These are phyloP conservation scores for Aspidoscelis tigris DNA, from an alignment of 2,113 vertebrate species.

Conservation along the genomic window DNA sequence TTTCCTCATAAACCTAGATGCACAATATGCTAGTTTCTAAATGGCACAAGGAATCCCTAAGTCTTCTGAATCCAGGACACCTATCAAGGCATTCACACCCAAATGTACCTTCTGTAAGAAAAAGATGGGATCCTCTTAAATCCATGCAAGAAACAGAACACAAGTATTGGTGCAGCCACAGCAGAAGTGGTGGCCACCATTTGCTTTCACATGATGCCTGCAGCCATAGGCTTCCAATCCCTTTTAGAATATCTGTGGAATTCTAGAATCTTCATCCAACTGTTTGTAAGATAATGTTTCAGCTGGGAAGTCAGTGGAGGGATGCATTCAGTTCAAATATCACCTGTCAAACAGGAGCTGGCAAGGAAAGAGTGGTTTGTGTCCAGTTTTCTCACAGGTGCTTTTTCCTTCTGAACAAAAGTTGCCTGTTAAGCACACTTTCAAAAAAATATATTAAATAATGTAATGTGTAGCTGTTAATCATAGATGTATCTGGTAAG, in stretches of 20 bases:
- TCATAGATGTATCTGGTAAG: neutral
- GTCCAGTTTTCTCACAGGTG: neutral
- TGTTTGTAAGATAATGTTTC: neutral
- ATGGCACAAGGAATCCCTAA: neutral
- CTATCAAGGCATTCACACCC: neutral
- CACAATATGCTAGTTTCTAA: too few relatives aligned
- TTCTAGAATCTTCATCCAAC: constrained; percentile 4
- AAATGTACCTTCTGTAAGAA: neutral
- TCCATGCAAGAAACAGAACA: neutral
- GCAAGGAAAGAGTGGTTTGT: neutral
- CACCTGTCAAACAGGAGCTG: neutral
- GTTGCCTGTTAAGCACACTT: neutral
- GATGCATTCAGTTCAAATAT: neutral
- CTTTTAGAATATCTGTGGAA: neutral
- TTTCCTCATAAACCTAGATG: neutral
- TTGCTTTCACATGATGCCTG: neutral
- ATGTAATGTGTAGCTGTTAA: neutral
- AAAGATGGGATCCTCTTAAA: neutral
- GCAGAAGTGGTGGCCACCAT: neutral
- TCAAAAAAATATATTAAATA: neutral
- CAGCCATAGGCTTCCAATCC: neutral
- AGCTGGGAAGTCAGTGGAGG: too few relatives aligned
- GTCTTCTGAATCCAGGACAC: neutral
- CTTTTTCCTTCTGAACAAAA: neutral
- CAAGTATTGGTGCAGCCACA: neutral